Base-by-base conservation (phyloP, 1,140 invertebrate species). In the Asbolus verrucosus region DNA sequence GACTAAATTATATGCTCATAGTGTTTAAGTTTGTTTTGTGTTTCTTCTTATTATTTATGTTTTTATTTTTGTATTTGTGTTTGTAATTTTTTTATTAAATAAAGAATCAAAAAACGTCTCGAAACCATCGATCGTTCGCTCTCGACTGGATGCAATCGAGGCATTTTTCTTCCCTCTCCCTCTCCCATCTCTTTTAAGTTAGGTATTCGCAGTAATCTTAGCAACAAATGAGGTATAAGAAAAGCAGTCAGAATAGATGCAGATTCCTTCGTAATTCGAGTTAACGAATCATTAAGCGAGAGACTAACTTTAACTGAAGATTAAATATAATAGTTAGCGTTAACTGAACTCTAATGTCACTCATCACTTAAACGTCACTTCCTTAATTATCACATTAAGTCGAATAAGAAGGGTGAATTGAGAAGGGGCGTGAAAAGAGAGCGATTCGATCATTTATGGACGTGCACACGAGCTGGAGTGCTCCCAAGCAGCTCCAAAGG, bases 301-400 rank as follows among this genome's bases (percentile, higher is more conserved):
- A 63, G 33, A 70, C 73, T 63, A 76, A 80, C 78, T 78, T 78
- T 77, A 78, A 78, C 78, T 77, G 74, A 75, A 80, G 77, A 80
- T 79, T 80, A 80, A 80, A 80, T 80, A 80, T 80, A 79, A 80
- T 80, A 80, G 78, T 80, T 78, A 71, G 67, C 76, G 76, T 75
- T 54, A 72, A 75, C 74, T 72, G 75, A 71, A 71, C 77, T 75
- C 72, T 80, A 80, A 80, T 80, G 78, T 80, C 78, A 79, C 72
- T 75, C 77, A 80, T 80, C 78, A 76, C 75, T 80, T 80, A 79
- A 77, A 77, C 74, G 78, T 79, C 77, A 79, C 75, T 73, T 73
- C 75, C 76, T 75, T 80, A 78, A 80, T 80, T 80, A 80, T 78
- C 76, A 74, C 73, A 78, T 79, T 79, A 78, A 71, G 69, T 33